These are phyloP conservation scores for Oligia fasciuncula DNA, from an alignment of 2,888 invertebrate species.

Conservation along the genomic window DNA sequence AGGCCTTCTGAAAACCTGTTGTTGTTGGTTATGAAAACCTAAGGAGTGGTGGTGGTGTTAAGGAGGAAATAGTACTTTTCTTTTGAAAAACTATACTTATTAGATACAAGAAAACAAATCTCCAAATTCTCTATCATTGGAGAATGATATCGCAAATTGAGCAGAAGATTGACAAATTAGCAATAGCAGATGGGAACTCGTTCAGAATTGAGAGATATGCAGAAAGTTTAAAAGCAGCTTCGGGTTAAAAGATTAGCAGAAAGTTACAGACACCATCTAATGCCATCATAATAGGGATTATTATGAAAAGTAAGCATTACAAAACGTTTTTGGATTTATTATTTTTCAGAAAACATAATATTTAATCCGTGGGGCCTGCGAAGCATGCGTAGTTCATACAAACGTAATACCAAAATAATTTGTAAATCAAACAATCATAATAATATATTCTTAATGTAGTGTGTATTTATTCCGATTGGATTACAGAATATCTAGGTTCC, in stretches of 20 bases:
- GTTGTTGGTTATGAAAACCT: not conserved
- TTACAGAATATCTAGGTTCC: too few relatives aligned
- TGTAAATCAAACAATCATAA: too few relatives aligned
- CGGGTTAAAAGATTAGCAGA: not conserved
- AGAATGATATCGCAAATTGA: conserved; percentile 14
- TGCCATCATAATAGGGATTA: not conserved
- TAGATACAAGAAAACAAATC: not conserved
- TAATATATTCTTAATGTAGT: too few relatives aligned
- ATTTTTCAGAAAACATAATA: not conserved
- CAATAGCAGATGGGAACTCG: conserved; percentile 22
- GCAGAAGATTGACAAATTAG: conserved; percentile 29
- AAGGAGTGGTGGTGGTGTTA: not conserved
- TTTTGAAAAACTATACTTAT: not conserved
- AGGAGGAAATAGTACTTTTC: not conserved
- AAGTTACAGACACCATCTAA: not conserved
- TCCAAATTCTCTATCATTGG: not conserved
- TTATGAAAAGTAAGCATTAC: not conserved
- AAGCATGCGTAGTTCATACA: too few relatives aligned
- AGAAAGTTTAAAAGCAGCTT: not conserved
- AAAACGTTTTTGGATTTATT: not conserved
- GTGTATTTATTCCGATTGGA: too few relatives aligned
- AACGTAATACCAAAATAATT: too few relatives aligned
- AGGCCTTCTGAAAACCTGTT: too few relatives aligned
- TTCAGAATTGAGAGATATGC: not conserved
- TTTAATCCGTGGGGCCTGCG: not conserved